phyloP scores from a whole-genome alignment of 2,888 invertebrate species.

The Rhagium mordax region DNA sequence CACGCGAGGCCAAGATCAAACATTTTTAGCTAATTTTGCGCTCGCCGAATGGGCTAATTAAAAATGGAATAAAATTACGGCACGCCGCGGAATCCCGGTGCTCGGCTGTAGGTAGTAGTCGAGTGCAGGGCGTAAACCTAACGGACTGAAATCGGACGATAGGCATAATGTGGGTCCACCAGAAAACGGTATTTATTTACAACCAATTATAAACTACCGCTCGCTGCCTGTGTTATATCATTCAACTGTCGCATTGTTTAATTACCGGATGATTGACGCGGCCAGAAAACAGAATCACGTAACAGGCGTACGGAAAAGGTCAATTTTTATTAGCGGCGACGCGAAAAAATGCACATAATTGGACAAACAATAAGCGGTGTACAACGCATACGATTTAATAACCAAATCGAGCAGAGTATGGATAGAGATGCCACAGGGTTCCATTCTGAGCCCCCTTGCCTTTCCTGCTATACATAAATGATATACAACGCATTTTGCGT shows the following conservation, averaged over 20 bases:
- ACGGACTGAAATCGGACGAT: constrained; percentile 17
- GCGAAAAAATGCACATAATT: background rate
- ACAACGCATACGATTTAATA: no score
- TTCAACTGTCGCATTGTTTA: constrained; percentile 20
- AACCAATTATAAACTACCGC: constrained; percentile 19
- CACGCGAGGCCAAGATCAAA: background rate
- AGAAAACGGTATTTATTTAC: constrained; percentile 30
- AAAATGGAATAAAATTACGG: background rate
- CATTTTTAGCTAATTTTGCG: background rate
- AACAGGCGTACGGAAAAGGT: background rate
- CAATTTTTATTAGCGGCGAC: constrained; percentile 4
- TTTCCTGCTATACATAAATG: no score
- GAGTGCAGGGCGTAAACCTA: constrained; percentile 18
- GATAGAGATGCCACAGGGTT: no score
- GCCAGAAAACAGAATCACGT: constrained; percentile 1
- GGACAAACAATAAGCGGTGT: background rate
- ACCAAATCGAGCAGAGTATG: no score
- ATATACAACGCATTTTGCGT: no score
- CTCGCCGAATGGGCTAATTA: background rate
- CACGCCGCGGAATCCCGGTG: background rate
- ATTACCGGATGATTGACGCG: constrained; percentile 6
- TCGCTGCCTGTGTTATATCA: constrained; percentile 8
- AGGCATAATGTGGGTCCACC: constrained; percentile 21
- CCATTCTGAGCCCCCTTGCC: no score
- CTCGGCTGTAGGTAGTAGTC: background rate